phyloP scores from a whole-genome alignment of 2,888 invertebrate species.

The Dryobota labecula region DNA sequence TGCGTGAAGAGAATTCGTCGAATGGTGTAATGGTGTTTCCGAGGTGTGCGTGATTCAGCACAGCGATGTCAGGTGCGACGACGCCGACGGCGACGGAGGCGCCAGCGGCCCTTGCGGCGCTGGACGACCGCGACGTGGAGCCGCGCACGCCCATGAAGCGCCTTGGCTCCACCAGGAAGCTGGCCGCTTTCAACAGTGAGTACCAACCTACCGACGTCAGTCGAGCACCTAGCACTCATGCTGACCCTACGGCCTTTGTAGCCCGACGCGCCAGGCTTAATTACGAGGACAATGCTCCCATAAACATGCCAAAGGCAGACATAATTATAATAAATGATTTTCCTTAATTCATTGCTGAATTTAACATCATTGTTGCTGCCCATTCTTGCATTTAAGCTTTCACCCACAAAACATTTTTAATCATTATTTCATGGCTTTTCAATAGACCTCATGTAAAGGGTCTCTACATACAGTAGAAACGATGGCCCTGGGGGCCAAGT shows the following conservation, averaged over 20 bases:
- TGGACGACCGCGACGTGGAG: constrained; percentile 94
- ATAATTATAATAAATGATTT: constrained; percentile 1
- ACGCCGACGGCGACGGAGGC: constrained; percentile 94
- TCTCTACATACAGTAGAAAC: not conserved
- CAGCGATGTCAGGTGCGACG: constrained; percentile 85
- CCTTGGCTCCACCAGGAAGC: constrained; percentile 95
- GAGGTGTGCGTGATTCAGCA: constrained; percentile 36
- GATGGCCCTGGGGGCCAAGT: too few species aligned
- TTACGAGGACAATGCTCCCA: not conserved
- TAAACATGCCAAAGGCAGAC: not conserved
- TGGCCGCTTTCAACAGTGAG: constrained; percentile 95
- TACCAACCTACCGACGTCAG: constrained; percentile 68
- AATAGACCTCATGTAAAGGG: not conserved
- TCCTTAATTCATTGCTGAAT: constrained; percentile 14
- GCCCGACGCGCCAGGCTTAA: not conserved
- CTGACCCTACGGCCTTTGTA: not conserved
- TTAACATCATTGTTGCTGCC: not conserved
- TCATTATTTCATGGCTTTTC: not conserved
- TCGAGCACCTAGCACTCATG: too few species aligned
- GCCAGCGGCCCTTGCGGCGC: constrained; percentile 92
- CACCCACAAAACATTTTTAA: not conserved
- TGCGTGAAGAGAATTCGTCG: not conserved
- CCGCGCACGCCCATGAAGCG: constrained; percentile 95
- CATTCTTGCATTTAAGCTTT: not conserved
- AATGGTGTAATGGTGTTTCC: constrained; percentile 49